phyloP scores from a whole-genome alignment of 1,140 invertebrate genomes.

The Tetragonula clypearis region DNA sequence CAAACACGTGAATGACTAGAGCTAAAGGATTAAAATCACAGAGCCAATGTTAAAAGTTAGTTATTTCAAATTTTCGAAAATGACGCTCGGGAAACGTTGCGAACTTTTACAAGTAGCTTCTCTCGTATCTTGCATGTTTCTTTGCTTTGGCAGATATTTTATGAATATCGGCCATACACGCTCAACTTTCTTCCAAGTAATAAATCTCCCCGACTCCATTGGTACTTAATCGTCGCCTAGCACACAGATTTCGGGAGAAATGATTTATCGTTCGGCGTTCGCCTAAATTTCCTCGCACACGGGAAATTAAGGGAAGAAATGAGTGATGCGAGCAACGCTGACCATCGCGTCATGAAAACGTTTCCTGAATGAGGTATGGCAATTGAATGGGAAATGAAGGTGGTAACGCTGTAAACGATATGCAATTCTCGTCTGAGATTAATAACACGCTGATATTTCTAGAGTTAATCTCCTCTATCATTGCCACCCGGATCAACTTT shows the following conservation, averaged over 20 bases:
- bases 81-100: neutral
- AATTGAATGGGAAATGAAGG: constrained; percentile 66
- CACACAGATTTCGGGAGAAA: constrained; percentile 12
- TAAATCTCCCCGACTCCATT: constrained; percentile 36
- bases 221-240: constrained; percentile 32
- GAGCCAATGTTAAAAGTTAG: neutral
- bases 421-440: constrained; percentile 55
- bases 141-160: neutral
- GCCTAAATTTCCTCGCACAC: constrained; percentile 12
- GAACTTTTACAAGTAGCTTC: neutral
- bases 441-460: constrained; percentile 55
- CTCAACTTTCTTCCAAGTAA: constrained; percentile 16
- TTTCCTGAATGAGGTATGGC: constrained; percentile 29
- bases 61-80: neutral
- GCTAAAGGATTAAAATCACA: no score
- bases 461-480: constrained; percentile 32
- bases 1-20: no score
- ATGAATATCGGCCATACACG: constrained; percentile 21
- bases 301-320: constrained; percentile 26
- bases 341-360: constrained; percentile 52
- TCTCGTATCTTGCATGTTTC: neutral
- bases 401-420: constrained; percentile 34
- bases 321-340: neutral
- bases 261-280: constrained; percentile 30
- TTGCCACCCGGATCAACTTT: neutral